Conservation (phyloP, 2,797 vertebrate genomes). For the Neosilurus mollespiculum region DNA sequence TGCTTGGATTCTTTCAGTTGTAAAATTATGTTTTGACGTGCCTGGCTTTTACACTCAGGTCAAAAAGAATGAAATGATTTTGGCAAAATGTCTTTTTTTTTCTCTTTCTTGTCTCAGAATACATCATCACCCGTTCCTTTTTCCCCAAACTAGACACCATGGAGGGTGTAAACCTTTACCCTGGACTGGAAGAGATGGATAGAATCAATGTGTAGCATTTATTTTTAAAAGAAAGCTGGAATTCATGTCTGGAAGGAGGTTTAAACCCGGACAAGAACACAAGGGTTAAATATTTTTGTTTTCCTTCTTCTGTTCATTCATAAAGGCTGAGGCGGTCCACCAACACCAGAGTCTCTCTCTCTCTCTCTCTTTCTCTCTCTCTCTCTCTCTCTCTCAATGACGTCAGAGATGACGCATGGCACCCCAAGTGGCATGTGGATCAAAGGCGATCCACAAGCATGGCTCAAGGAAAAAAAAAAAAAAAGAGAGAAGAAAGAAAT, state of each 20-base stretch:
- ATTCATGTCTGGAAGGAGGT: too few species aligned
- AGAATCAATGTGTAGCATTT: not conserved
- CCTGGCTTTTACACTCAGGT: not conserved
- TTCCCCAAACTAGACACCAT: not conserved
- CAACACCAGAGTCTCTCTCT: conserved; percentile 61
- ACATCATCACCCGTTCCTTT: too few species aligned
- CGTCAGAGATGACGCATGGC: conserved; percentile 74
- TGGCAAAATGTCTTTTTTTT: not conserved
- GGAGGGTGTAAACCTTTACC: not conserved
- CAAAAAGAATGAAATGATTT: not conserved
- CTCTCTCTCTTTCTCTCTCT: conserved; percentile 59
- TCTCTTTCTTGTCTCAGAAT: not conserved
- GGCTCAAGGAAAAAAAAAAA: conserved; percentile 38
- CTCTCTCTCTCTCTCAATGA: conserved; percentile 60
- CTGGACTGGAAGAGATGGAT: not conserved
- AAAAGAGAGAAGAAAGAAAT: conserved; percentile 48
- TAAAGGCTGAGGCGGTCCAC: conserved; percentile 51
- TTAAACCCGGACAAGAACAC: not conserved
- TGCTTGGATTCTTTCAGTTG: not conserved
- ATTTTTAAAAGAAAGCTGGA: not conserved
- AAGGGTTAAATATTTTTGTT: not conserved
- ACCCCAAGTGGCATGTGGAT: conserved; percentile 67
- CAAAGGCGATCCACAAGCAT: conserved; percentile 64
- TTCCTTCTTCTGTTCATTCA: conserved; percentile 49
- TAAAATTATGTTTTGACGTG: not conserved